Base-by-base conservation (phyloP, 2,888 invertebrate genomes). In the Crematogaster levior region DNA sequence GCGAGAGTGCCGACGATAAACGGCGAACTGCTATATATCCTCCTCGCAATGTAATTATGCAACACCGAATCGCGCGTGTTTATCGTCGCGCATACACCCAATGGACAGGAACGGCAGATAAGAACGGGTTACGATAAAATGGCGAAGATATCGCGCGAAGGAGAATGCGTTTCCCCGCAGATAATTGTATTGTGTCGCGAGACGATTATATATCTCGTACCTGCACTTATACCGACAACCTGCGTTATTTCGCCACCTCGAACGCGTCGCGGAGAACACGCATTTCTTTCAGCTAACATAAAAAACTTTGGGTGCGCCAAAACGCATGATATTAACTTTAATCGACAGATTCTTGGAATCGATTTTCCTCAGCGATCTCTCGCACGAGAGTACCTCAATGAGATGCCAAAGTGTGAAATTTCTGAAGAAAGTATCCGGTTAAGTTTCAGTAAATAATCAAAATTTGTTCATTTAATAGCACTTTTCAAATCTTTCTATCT, bases 181-280 rank as follows among this genome's bases (percentile, higher is more conserved):
- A 63, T 63, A 74, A 74, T 63, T 74, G 34, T 48, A 63, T 48
- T 63, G 63, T 48, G 60, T 46, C n/a, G 61, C n/a, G 61, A 74
- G n/a, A 63, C 24, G 15, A 46, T 63, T 74, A 34, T 34, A 46
- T 18, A 46, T 60, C 21, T 72, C 58, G 30, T 60, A 30, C 34
- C 51, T 58, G 12, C 21, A 56, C 18, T 72, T 58, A 72, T 58
- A 37, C 37, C 34, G 68, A 7, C 30, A 51, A 34, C 48, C n/a
- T 46, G 24, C n/a, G 5, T 48, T 66, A 48, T 21, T 21, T 21
- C 48, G 6, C 34, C 46, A 46, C 3, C 24, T 53, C 3, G 37
- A 74, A 2, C 21, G 30, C n/a, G 7, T 43, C 40, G 10, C n/a
- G n/a, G 24, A n/a, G n/a, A n/a, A 40, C 27, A 27, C 7, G 18